Percentiles rank a stretch among this genome's conserved stretches.
Evolutionary conservation across 2,797 vertebrate genomes (phyloP).

Genomic region (Alauda arvensis): DNA sequence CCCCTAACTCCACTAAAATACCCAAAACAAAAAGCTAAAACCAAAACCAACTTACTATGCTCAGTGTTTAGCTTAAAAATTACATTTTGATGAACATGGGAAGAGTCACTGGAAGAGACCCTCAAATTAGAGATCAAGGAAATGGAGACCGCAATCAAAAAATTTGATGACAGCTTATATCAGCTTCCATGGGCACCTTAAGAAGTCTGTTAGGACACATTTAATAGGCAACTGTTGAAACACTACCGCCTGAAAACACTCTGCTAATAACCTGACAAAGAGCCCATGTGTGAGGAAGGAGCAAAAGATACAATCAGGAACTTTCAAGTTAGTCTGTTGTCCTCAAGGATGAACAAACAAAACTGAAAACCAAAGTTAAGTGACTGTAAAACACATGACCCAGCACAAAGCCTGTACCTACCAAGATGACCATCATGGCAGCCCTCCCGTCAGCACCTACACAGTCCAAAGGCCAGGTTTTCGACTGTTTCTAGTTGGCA

Average conservation of each 20-base stretch:
- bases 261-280: not conserved
- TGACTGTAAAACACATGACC: not conserved
- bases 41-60: not conserved
- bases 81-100: not conserved
- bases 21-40: not conserved
- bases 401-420: not conserved
- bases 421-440: not conserved
- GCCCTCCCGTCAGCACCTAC: not conserved
- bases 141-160: not conserved
- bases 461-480: not conserved
- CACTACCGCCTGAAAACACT: not conserved
- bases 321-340: not conserved
- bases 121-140: not conserved
- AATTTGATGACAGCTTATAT: not conserved
- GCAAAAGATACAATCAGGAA: not conserved
- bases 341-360: not conserved
- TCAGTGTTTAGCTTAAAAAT: not conserved
- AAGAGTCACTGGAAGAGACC: not conserved
- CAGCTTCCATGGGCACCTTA: not conserved
- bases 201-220: not conserved
- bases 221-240: not conserved
- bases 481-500: not conserved
- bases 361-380: not conserved
- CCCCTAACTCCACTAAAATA: not conserved
- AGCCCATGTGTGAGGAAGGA: not conserved